Conservation (phyloP, 2,888 invertebrate genomes). For the Azorinus chamasolen region DNA sequence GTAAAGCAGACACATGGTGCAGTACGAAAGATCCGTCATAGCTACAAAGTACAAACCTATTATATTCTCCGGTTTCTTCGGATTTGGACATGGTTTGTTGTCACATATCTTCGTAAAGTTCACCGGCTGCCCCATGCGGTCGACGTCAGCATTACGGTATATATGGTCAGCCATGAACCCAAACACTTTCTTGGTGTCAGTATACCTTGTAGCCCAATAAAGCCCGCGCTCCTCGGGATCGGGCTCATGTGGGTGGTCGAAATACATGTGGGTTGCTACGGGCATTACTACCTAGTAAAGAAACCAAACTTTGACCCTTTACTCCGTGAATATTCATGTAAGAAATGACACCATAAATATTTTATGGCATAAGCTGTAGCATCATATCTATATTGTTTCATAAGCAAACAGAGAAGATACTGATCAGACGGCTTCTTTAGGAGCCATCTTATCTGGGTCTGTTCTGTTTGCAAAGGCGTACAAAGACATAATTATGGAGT, state of each 20-base stretch:
- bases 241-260: conserved; percentile 81
- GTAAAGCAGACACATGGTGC: too few species aligned
- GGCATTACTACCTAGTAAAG: conserved; percentile 77
- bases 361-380: too few species aligned
- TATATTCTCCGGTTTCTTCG: conserved; percentile 78
- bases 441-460: too few species aligned
- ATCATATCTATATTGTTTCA: too few species aligned
- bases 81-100: conserved; percentile 65
- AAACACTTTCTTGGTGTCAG: conserved; percentile 78
- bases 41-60: conserved; percentile 78
- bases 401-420: too few species aligned
- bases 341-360: too few species aligned
- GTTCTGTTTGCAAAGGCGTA: too few species aligned
- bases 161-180: conserved; percentile 77
- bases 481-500: too few species aligned
- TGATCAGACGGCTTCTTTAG: too few species aligned
- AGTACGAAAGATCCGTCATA: too few species aligned
- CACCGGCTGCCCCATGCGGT: conserved; percentile 71
- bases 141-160: conserved; percentile 72
- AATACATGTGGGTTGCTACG: conserved; percentile 79
- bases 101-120: conserved; percentile 67
- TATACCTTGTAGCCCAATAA: conserved; percentile 83
- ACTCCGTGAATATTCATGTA: too few species aligned
- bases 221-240: conserved; percentile 82
- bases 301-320: too few species aligned